Base-by-base conservation (phyloP, 2,797 vertebrate genomes). In the Clarias platycephalus region DNA sequence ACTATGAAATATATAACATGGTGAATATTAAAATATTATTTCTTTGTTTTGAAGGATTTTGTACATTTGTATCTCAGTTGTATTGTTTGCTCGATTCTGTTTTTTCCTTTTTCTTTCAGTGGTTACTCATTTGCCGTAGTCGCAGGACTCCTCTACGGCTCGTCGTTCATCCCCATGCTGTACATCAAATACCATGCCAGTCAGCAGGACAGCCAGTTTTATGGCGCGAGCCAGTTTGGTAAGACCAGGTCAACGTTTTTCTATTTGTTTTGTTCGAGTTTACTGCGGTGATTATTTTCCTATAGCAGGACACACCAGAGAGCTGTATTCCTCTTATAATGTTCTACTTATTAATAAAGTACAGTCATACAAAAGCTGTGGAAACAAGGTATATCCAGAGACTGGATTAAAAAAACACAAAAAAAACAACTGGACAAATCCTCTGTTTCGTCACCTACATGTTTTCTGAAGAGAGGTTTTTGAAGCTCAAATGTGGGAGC, bases 161-260 rank as follows among this genome's bases (percentile, higher is more conserved):
- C 94, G 28, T 94, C 94, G 9, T 97, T 97, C 91, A 88, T 97
- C 81, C 96, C 96, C 20, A 93, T 97, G 64, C 93, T 97, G 86
- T 96, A 96, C 84, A 96, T 96, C 82, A 97, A 97, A 90, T 94
- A 96, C 84, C 95, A 95, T 4, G 93, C 95, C 83, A 91, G 91
- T 87, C 93, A 91, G 89, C 95, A 95, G 81, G 92, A 88, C 34
- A 94, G 93, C 6, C 10, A 77, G 0, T 96, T 93, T 10, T 40
- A 86, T 18, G 95, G 95, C 82, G 94, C 96, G 10, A 97, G 96
- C 91, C 95, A 96, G 76, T 96, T 95, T 87, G 96, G 96, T 96
- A 87, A 85, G 80, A 72, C n/a, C 37, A 63, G 24, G 49, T 26
- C 60, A 53, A 76, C 26, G 0, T 4, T 72, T 81, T 16, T 64